A percentile compares a stretch with the other conserved stretches of the same genome.
Conservation (phyloP, 2,888 invertebrate genomes). For the Eupithecia centaureata region DNA sequence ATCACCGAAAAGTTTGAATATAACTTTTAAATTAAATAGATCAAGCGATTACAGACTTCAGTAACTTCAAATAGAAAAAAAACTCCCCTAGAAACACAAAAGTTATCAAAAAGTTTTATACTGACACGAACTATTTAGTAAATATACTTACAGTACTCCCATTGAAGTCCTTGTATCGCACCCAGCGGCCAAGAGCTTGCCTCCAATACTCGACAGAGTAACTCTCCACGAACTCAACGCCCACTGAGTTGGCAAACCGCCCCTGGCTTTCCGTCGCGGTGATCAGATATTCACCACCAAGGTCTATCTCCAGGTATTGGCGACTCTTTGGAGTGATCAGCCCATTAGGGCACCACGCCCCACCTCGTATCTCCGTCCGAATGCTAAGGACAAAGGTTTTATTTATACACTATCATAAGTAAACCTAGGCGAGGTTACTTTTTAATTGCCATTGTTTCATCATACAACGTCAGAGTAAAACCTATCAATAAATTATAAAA, state of each 20-base stretch:
- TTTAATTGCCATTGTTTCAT: no score
- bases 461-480: no score
- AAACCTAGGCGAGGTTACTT: background rate
- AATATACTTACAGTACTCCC: constrained; percentile 87
- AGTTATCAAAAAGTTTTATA: no score
- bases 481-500: no score
- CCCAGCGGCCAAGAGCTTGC: constrained; percentile 87
- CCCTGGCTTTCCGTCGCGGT: constrained; percentile 95
- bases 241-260: constrained; percentile 95
- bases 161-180: constrained; percentile 90
- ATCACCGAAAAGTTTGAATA: background rate
- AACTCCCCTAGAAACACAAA: no score
- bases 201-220: constrained; percentile 94
- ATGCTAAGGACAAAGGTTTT: constrained; percentile 83
- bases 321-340: constrained; percentile 89
- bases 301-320: constrained; percentile 93
- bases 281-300: constrained; percentile 89
- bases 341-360: constrained; percentile 96
- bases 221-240: constrained; percentile 93
- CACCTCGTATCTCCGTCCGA: constrained; percentile 92
- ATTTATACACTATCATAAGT: background rate
- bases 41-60: background rate
- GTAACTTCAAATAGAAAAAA: no score
- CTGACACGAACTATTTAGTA: background rate
- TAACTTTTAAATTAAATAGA: background rate